Evolutionary conservation across 2,888 invertebrate species (phyloP).

Genomic region (Pseudococcus viburni): DNA sequence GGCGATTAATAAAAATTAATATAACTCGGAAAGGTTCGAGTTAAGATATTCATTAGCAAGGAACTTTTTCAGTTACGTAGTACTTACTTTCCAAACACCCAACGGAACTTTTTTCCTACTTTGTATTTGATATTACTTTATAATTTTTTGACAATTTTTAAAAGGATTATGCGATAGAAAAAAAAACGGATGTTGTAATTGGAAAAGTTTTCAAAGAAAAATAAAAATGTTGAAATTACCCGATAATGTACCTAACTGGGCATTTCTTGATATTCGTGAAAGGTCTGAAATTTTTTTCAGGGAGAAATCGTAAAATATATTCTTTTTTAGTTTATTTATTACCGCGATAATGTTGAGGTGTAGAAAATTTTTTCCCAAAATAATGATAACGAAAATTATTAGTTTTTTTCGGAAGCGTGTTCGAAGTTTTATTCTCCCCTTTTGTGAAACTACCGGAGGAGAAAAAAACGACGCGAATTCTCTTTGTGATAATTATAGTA

Average conservation of each 20-base stretch:
- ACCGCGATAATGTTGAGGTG: slow-evolving; percentile 15
- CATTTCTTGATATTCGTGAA: slow-evolving; percentile 18
- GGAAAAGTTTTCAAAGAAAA: slow-evolving; percentile 57
- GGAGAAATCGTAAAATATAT: neutral
- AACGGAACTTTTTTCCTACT: neutral
- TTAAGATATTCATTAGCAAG: neutral
- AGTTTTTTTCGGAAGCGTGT: neutral
- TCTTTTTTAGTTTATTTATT: slow-evolving; percentile 36
- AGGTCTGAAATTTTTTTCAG: neutral
- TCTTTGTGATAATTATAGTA: neutral
- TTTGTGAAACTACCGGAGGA: neutral
- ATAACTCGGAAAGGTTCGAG: neutral
- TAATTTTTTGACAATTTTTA: slow-evolving; percentile 46
- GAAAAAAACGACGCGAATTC: neutral
- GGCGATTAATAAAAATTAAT: neutral
- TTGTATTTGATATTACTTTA: slow-evolving; percentile 25
- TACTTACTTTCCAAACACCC: neutral
- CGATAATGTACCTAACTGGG: slow-evolving; percentile 31
- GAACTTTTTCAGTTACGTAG: neutral
- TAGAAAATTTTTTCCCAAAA: neutral
- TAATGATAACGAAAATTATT: slow-evolving; percentile 40
- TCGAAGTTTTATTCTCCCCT: neutral
- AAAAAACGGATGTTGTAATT: slow-evolving; percentile 47
- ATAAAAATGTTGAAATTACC: slow-evolving; percentile 14
- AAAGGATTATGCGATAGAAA: slow-evolving; percentile 39